Base-by-base conservation (phyloP, 2,888 invertebrate species). In the Microchrysa polita region DNA sequence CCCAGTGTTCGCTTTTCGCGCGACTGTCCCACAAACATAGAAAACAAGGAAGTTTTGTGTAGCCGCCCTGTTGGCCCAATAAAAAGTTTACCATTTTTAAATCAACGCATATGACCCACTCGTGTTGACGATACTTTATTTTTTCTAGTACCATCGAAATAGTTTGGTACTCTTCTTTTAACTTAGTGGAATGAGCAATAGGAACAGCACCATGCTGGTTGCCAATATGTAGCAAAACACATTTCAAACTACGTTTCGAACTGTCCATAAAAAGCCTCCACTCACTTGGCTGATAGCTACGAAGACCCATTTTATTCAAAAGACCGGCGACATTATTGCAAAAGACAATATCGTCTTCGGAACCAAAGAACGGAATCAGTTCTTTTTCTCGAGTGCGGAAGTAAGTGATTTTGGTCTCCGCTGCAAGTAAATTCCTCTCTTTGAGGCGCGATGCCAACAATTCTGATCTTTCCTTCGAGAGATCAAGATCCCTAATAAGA, bases 71-170 rank as follows among this genome's bases (percentile, higher is more conserved):
- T 48, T 55, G 55, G 1, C 73, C 67, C 7, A 53, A 27, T 20
- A 55, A 20, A 20, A 73, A 44, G 44, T 57, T 67, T 40, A 73
- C 73, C 65, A 73, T 40, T 65, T 73, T 63, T 16, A 73, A 65
- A 42, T 65, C 55, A 34, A 63, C 63, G 16, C 73, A 53, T 9
- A 72, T 52, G 1, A 16, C 5, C 61, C 61, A 63, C 5, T 73
- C 18, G 22, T 65, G 65, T 16, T 63, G 18, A n/a, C 9, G 5
- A 14, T 72, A 72, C 34, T 72, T 72, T 27, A 72, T 63, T 63
- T 72, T 72, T 5, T 72, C 10, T 16, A 72, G 14, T 16, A 20
- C 20, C 34, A 72, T 9, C 14, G 52, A 4, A 22, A 61, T 72
- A 12, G 23, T 27, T 12, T 2, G 7, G 40, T 61, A 72, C 55